These are phyloP conservation scores for Nylanderia fulva DNA, from an alignment of 1,140 invertebrate species.

Conservation along the genomic window DNA sequence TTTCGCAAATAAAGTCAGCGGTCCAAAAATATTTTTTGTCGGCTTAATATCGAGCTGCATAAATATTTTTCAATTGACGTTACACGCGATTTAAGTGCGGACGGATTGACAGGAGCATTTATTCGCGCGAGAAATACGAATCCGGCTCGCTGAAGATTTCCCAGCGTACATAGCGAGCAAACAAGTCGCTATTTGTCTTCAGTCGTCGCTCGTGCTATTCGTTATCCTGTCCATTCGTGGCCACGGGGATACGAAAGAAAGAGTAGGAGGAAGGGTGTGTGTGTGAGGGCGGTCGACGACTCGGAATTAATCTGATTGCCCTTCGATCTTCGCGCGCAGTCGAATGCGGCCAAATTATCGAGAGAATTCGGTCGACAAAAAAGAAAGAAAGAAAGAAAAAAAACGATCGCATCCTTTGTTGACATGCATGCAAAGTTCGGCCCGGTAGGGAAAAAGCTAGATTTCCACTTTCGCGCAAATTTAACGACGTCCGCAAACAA, in stretches of 20 bases:
- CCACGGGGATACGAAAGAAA: slow-evolving; percentile 24
- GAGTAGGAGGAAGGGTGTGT: neutral
- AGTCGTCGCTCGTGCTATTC: slow-evolving; percentile 47
- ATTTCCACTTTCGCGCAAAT: slow-evolving; percentile 17
- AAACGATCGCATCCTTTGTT: slow-evolving; percentile 7
- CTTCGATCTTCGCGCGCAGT: slow-evolving; percentile 59
- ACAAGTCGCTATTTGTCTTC: slow-evolving; percentile 60
- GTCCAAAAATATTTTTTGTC: neutral
- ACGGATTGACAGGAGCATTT: neutral
- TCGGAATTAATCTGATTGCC: slow-evolving; percentile 69
- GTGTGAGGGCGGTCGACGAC: slow-evolving; percentile 17
- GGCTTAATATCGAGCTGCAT: neutral
- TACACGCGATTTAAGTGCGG: neutral
- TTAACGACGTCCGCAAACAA: neutral
- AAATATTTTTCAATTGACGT: neutral
- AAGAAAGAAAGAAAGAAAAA: neutral
- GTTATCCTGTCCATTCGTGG: slow-evolving; percentile 54
- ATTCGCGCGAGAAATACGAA: slow-evolving; percentile 5
- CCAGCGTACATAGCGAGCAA: slow-evolving; percentile 6
- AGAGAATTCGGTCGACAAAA: neutral
- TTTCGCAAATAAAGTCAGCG: too few species aligned
- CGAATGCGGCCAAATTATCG: slow-evolving; percentile 35
- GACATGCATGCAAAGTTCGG: slow-evolving; percentile 17
- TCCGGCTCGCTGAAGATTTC: slow-evolving; percentile 37
- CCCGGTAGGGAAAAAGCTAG: neutral